A percentile compares a stretch with the other conserved stretches of the same genome.
Evolutionary conservation across 2,797 vertebrate species (phyloP).

Genomic region (Aratinga solstitialis): DNA sequence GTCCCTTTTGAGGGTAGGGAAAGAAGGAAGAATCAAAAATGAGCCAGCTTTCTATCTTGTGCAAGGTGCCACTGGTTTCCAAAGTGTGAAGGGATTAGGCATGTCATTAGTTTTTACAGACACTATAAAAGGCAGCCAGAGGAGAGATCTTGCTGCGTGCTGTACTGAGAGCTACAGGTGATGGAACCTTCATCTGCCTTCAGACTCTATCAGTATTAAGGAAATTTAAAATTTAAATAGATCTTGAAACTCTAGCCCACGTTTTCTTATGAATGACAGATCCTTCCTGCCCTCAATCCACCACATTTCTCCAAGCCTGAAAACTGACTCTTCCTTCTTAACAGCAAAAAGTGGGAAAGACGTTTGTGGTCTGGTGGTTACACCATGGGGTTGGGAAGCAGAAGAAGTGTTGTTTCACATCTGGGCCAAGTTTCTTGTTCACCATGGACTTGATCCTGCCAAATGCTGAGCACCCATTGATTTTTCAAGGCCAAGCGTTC

Average conservation of each 20-base stretch:
- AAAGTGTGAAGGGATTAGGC: constrained; percentile 37
- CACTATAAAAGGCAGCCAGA: constrained; percentile 2
- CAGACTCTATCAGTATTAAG: not conserved
- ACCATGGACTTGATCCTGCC: constrained; percentile 8
- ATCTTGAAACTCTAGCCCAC: constrained; percentile 15
- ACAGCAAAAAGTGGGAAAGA: constrained; percentile 63
- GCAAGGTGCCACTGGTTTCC: constrained; percentile 15
- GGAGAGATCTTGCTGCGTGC: not conserved
- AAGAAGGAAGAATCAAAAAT: constrained; percentile 33
- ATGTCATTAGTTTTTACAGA: constrained; percentile 24
- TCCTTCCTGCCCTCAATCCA: constrained; percentile 57
- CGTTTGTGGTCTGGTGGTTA: constrained; percentile 42
- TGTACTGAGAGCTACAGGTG: not conserved
- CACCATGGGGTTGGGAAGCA: constrained; percentile 17
- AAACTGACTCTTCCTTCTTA: constrained; percentile 63
- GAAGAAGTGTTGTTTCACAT: constrained; percentile 35
- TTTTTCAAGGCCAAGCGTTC: constrained; percentile 59
- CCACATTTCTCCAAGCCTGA: constrained; percentile 38
- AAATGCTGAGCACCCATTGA: constrained; percentile 61
- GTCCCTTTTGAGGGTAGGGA: not conserved
- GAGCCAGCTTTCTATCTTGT: constrained; percentile 24
- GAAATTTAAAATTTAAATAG: constrained; percentile 30
- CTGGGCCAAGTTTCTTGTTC: constrained; percentile 43
- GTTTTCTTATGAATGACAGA: constrained; percentile 46
- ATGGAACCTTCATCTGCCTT: not conserved